Percentiles rank a stretch among this genome's conserved stretches.
These are phyloP conservation scores for Anoplophora glabripennis DNA, from an alignment of 1,140 invertebrate genomes.

Conservation along the genomic window DNA sequence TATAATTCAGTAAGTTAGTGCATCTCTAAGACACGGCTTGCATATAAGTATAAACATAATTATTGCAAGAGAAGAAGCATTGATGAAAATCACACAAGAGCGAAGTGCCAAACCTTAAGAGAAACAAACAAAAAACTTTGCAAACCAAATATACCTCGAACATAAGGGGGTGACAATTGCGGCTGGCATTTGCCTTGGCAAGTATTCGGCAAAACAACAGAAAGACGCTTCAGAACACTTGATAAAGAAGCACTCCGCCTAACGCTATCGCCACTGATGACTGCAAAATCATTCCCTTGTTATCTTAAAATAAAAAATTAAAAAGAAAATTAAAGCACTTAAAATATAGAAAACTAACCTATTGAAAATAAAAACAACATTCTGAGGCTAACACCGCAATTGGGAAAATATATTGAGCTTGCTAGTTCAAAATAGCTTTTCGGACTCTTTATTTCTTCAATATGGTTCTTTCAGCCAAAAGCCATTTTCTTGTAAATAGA, in stretches of 20 bases:
- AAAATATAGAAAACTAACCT: slow-evolving; percentile 17
- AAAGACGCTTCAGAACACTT: slow-evolving; percentile 60
- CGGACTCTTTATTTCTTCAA: no score
- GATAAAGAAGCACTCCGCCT: slow-evolving; percentile 48
- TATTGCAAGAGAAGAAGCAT: slow-evolving; percentile 4
- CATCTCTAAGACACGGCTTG: no score
- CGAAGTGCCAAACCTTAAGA: neutral
- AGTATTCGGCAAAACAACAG: slow-evolving; percentile 65
- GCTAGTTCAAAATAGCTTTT: no score
- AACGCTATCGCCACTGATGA: slow-evolving; percentile 33
- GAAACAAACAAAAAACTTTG: slow-evolving; percentile 11
- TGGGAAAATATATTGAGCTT: no score
- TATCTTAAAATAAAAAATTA: slow-evolving; percentile 56
- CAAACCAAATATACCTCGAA: slow-evolving; percentile 57
- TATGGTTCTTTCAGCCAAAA: no score
- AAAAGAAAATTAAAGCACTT: slow-evolving; percentile 43
- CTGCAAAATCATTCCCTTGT: slow-evolving; percentile 44
- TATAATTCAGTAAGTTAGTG: no score
- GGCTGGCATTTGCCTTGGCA: slow-evolving; percentile 68
- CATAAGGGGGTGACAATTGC: slow-evolving; percentile 60
- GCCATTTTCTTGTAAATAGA: no score
- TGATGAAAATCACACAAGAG: neutral
- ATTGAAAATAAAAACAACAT: slow-evolving; percentile 8
- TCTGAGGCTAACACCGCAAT: neutral
- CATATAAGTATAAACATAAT: no score